Evolutionary conservation across 37 sponge, comb jelly and placozoan genomes (phyloP).

Genomic region (Axinella damicornis): DNA sequence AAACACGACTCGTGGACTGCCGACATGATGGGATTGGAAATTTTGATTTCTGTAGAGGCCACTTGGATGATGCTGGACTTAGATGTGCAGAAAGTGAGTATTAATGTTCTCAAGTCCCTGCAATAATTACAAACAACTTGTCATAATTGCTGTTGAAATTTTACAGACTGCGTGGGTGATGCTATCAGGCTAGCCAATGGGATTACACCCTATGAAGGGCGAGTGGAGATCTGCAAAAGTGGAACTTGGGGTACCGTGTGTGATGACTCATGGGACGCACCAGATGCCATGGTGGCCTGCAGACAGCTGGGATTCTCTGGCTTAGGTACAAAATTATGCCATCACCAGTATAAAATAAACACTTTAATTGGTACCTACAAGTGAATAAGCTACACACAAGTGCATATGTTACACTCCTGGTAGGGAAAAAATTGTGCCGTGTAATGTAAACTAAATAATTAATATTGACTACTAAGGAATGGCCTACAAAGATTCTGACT

Average conservation of each 20-base stretch:
- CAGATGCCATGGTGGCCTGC: slow-evolving; percentile 36
- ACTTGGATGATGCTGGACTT: slow-evolving; percentile 37
- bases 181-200: slow-evolving; percentile 29
- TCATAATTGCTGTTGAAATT: too few species aligned
- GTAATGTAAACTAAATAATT: too few species aligned
- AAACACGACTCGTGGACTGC: slow-evolving; percentile 31
- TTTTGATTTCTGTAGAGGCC: slow-evolving; percentile 31
- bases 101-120: too few species aligned
- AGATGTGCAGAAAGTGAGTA: slow-evolving; percentile 20
- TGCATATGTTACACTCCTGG: too few species aligned
- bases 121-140: too few species aligned
- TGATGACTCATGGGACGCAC: slow-evolving; percentile 7
- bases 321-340: too few species aligned
- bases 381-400: too few species aligned
- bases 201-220: background rate
- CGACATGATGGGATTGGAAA: slow-evolving; percentile 20
- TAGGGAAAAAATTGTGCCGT: too few species aligned
- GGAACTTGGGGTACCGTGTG: slow-evolving; percentile 42
- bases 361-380: too few species aligned
- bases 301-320: slow-evolving; percentile 29
- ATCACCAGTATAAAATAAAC: too few species aligned
- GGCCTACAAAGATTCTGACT: too few species aligned
- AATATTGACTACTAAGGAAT: too few species aligned
- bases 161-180: background rate
- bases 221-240: slow-evolving; percentile 32